Conservation (phyloP, 1,140 invertebrate species). For the Drosophila setifemur region DNA sequence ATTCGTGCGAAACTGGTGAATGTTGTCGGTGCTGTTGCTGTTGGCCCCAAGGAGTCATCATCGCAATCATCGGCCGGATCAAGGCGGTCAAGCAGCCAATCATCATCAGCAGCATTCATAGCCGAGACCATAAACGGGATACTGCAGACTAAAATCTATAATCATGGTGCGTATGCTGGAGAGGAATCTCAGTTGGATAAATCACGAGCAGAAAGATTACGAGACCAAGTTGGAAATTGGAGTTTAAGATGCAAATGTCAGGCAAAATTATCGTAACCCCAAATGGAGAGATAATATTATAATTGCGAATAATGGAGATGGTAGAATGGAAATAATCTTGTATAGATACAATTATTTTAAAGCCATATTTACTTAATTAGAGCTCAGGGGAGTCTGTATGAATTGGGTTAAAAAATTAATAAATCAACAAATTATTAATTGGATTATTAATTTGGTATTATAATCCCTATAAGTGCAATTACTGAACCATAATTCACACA, state of each 20-base stretch:
- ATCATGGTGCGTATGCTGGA: conserved; percentile 30
- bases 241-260: too few relatives aligned
- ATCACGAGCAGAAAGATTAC: not conserved
- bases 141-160: not conserved
- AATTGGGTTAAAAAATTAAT: too few relatives aligned
- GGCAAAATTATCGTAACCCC: too few relatives aligned
- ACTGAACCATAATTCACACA: not conserved
- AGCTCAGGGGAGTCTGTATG: too few relatives aligned
- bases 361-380: too few relatives aligned
- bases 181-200: conserved; percentile 1
- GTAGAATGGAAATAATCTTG: too few relatives aligned
- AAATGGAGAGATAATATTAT: too few relatives aligned
- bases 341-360: too few relatives aligned
- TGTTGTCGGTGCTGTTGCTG: conserved; percentile 41
- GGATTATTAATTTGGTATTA: too few relatives aligned
- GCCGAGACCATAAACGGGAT: conserved; percentile 22
- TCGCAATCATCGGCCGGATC: not conserved
- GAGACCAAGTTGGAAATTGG: too few relatives aligned
- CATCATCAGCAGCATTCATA: conserved; percentile 11
- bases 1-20: conserved; percentile 23
- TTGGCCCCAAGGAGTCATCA: conserved; percentile 23
- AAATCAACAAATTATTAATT: not conserved
- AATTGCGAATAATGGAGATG: too few relatives aligned
- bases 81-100: conserved; percentile 21
- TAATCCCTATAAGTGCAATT: too few relatives aligned